These are phyloP conservation scores for Murina feae DNA, from an alignment of 2,113 vertebrate species.

Conservation along the genomic window DNA sequence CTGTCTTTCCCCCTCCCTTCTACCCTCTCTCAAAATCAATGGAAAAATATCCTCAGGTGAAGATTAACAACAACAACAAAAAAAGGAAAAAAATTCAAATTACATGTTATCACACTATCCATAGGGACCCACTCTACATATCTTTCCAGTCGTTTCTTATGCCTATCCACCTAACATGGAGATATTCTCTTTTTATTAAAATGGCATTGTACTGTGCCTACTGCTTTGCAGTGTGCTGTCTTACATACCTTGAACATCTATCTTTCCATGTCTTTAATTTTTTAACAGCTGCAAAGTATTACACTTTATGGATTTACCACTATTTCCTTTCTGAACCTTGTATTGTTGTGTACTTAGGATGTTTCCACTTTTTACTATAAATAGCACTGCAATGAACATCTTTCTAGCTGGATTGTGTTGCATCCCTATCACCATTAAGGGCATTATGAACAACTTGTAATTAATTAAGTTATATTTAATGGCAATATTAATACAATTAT, in stretches of 20 bases:
- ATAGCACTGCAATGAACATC: neutral
- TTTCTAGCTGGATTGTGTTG: neutral
- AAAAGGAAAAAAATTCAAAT: neutral
- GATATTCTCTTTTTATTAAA: neutral
- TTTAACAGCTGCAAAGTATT: neutral
- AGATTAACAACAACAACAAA: too few relatives aligned
- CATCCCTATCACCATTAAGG: neutral
- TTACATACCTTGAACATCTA: neutral
- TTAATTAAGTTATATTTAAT: neutral
- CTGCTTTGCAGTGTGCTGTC: neutral
- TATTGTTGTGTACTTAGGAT: neutral
- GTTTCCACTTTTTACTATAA: neutral
- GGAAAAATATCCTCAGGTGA: too few relatives aligned
- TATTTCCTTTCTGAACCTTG: neutral
- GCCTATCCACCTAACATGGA: neutral
- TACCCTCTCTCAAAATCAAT: too few relatives aligned
- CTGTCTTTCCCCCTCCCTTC: too few relatives aligned
- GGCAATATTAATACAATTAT: neutral
- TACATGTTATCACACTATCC: neutral
- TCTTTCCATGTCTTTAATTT: neutral
- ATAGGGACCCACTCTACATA: neutral
- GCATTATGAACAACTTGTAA: neutral
- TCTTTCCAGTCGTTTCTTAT: neutral
- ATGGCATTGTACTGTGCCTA: neutral
- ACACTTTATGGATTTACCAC: neutral